A percentile compares a stretch with the other conserved stretches of the same genome.
Conservation (phyloP, 2,113 vertebrate species). For the Python bivittatus region DNA sequence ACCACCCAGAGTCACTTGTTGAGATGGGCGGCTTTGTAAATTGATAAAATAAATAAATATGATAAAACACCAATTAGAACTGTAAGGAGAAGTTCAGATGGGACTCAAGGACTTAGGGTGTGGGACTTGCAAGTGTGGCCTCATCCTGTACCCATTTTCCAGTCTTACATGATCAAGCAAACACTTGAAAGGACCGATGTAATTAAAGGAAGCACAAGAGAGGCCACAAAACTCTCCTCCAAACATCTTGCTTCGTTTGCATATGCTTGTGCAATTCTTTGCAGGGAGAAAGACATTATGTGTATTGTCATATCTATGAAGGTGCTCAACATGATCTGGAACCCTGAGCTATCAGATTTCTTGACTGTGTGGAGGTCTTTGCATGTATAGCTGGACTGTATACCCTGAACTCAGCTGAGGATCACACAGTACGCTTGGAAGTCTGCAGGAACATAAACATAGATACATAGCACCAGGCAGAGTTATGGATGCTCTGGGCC, state of each 20-base stretch:
- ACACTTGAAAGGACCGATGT: background rate
- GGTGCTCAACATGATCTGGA: background rate
- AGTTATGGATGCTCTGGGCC: too few relatives aligned
- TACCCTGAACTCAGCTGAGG: too few relatives aligned
- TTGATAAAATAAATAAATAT: too few relatives aligned
- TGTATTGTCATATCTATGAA: background rate
- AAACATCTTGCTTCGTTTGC: background rate
- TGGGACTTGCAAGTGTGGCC: background rate
- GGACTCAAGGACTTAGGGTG: background rate
- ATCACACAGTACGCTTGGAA: too few relatives aligned
- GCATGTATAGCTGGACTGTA: too few relatives aligned
- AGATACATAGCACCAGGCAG: too few relatives aligned
- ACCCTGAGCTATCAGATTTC: background rate
- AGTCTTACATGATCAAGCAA: background rate
- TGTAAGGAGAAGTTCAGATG: background rate
- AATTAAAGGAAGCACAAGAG: background rate
- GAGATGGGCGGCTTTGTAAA: too few relatives aligned
- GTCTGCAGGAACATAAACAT: too few relatives aligned
- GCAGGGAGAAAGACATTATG: background rate
- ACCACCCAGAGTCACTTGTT: too few relatives aligned
- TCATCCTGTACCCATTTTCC: background rate
- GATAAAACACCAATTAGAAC: background rate
- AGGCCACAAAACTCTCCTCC: background rate
- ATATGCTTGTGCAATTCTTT: background rate
- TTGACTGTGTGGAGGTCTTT: background rate